A percentile compares a stretch with the other conserved stretches of the same genome.
phyloP scores from a whole-genome alignment of 1,140 invertebrate species.

The Aphis gossypii region DNA sequence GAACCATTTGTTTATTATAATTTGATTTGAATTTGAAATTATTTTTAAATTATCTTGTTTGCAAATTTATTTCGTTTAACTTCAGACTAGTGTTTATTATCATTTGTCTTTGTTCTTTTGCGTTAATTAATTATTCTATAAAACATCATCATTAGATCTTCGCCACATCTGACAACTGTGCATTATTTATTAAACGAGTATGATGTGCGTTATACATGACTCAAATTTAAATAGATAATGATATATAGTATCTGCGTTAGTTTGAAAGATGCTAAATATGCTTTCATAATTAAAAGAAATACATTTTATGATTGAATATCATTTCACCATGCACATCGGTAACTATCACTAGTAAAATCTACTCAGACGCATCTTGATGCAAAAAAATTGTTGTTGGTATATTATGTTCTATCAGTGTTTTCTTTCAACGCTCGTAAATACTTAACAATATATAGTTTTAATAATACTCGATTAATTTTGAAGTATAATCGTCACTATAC shows the following conservation, averaged over 20 bases:
- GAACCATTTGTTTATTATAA: neutral
- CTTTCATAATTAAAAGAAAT: neutral
- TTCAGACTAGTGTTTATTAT: neutral
- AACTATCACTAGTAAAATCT: neutral
- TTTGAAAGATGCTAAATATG: neutral
- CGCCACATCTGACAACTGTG: neutral
- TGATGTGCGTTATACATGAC: neutral
- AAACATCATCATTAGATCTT: neutral
- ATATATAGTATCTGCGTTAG: neutral
- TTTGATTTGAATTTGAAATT: neutral
- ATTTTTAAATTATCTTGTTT: neutral
- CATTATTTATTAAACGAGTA: neutral
- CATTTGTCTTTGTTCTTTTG: neutral
- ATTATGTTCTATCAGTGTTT: neutral
- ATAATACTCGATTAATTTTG: neutral
- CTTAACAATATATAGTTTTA: neutral
- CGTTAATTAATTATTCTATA: neutral
- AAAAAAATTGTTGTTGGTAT: neutral
- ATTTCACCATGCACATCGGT: neutral
- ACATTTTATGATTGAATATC: neutral
- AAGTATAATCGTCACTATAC: neutral
- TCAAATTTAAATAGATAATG: neutral
- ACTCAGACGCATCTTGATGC: neutral
- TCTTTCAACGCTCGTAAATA: neutral
- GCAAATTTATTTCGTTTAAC: neutral